Conservation (phyloP, 2,888 invertebrate species). For the Drosophila seclusa region DNA sequence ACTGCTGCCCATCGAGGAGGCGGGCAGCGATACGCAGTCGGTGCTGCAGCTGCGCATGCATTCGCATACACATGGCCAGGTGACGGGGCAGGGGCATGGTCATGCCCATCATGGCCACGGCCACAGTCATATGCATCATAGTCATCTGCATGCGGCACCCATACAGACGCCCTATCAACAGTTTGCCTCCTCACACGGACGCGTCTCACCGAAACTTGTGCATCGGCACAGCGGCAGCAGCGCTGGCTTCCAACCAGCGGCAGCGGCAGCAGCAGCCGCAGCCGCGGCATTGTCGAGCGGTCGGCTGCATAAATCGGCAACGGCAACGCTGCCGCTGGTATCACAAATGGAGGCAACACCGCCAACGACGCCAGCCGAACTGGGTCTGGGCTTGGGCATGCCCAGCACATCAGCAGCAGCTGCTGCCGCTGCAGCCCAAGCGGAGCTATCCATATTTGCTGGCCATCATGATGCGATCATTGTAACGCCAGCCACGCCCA, state of each 20-base stretch:
- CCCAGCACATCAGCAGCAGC: slow-evolving; percentile 69
- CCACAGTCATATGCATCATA: slow-evolving; percentile 58
- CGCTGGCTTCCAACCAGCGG: slow-evolving; percentile 77
- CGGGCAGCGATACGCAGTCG: slow-evolving; percentile 75
- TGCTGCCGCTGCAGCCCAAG: slow-evolving; percentile 48
- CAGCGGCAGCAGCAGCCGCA: slow-evolving; percentile 24
- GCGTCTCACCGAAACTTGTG: slow-evolving; percentile 82
- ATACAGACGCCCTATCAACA: slow-evolving; percentile 68
- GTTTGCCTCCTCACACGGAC: slow-evolving; percentile 75
- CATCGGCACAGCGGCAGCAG: slow-evolving; percentile 84
- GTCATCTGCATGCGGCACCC: slow-evolving; percentile 42
- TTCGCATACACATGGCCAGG: slow-evolving; percentile 69
- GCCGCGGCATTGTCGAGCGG: slow-evolving; percentile 8
- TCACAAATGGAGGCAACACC: slow-evolving; percentile 84
- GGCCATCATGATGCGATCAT: slow-evolving; percentile 83
- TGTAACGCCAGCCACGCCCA: slow-evolving; percentile 85
- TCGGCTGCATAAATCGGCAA: slow-evolving; percentile 84
- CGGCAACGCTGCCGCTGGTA: slow-evolving; percentile 84
- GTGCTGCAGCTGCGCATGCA: slow-evolving; percentile 80
- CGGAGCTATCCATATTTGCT: slow-evolving; percentile 59
- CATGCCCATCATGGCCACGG: slow-evolving; percentile 53
- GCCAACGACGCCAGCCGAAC: slow-evolving; percentile 76
- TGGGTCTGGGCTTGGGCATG: slow-evolving; percentile 54
- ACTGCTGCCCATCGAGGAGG: slow-evolving; percentile 85
- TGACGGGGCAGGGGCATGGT: slow-evolving; percentile 61